These are phyloP conservation scores for Spinus pinus DNA, from an alignment of 2,797 vertebrate genomes.

Conservation along the genomic window DNA sequence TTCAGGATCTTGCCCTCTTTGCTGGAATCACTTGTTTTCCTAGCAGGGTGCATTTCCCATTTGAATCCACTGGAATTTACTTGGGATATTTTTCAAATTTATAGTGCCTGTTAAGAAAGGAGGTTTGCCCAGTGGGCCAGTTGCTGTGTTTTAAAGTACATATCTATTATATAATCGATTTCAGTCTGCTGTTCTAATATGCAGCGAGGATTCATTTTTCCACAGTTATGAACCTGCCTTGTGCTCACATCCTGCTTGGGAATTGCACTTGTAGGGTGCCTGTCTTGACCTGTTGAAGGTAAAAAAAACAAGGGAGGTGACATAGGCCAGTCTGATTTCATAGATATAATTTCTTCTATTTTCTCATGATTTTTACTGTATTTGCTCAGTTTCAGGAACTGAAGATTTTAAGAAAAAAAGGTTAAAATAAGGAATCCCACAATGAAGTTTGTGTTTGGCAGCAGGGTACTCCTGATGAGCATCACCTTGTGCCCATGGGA, in stretches of 20 bases:
- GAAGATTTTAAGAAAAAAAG: background rate
- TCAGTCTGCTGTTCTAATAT: background rate
- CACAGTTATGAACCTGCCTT: background rate
- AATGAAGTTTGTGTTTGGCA: background rate
- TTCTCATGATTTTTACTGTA: rapidly evolving
- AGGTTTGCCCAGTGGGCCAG: background rate
- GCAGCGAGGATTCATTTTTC: background rate
- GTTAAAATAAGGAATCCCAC: background rate
- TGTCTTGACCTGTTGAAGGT: background rate
- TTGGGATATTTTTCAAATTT: background rate
- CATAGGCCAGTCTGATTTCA: background rate
- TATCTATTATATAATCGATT: background rate
- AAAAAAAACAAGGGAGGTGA: background rate
- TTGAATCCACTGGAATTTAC: background rate
- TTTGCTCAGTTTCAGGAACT: background rate
- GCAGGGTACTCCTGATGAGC: background rate
- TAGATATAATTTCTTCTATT: rapidly evolving
- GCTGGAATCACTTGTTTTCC: background rate
- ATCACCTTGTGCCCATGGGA: background rate
- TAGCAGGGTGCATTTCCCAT: background rate
- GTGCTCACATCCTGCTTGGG: background rate
- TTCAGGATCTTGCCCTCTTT: background rate
- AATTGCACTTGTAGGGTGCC: background rate
- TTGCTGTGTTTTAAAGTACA: background rate
- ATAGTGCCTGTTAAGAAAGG: background rate